Conservation (phyloP, 2,113 vertebrate species). For the Tragelaphus scriptus region DNA sequence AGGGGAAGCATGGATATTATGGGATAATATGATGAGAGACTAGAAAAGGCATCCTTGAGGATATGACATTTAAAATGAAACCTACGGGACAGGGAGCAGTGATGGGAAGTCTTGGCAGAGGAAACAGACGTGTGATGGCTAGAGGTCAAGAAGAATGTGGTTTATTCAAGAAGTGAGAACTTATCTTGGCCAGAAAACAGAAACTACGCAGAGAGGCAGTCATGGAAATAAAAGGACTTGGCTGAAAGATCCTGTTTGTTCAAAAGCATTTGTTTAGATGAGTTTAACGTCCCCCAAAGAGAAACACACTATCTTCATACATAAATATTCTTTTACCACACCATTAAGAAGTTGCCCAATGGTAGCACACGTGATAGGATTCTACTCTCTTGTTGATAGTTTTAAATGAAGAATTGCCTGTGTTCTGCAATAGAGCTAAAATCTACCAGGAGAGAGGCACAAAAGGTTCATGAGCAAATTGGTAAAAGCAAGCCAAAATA, state of each 20-base stretch:
- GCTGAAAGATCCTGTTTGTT: not conserved
- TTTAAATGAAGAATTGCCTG: not conserved
- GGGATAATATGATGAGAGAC: not conserved
- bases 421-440: not conserved
- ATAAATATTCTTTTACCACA: not conserved
- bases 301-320: not conserved
- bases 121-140: not conserved
- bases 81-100: not conserved
- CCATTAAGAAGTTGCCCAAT: not conserved
- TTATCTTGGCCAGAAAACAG: not conserved
- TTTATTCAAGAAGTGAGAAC: not conserved
- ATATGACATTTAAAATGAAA: not conserved
- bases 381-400: not conserved
- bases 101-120: not conserved
- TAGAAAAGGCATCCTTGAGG: not conserved
- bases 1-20: not conserved
- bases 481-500: not conserved
- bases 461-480: conserved; percentile 3
- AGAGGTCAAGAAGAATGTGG: not conserved
- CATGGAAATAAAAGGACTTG: not conserved
- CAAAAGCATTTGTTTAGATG: not conserved
- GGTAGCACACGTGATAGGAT: not conserved
- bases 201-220: not conserved
- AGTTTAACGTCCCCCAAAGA: not conserved
- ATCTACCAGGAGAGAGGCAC: not conserved